Evolutionary conservation across 2,888 invertebrate genomes (phyloP), one percentile per base, ranked within the genome.

Genomic region (Atethmia centrago): DNA sequence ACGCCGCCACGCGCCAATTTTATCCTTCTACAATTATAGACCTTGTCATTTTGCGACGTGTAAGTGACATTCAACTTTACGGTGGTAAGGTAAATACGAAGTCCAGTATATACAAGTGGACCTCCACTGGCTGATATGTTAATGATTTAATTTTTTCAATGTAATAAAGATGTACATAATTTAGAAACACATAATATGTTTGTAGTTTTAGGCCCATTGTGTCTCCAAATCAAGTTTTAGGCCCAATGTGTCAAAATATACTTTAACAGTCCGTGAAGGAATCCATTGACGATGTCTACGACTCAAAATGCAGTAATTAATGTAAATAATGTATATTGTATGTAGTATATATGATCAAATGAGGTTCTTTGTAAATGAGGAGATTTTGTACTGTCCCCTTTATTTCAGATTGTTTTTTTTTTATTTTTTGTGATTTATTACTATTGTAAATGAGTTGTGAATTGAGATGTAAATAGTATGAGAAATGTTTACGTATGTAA

Each of bases 391-490:
- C 77, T 86, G 87, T 89, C 85, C 85, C 81, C 76, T 90, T 90
- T 91, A 89, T 92, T 92, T 92, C 87, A 85, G 87, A 89, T 88
- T 88, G 84, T 84, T 88, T 91, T 91, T 92, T 72, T 90, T 89
- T 87, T 78, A 77, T 83, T 76, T 85, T 87, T 87, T 86, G 84
- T 87, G 87, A 87, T 84, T 82, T 86, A 82, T 85, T 87, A 77
- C 88, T 90, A 88, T 90, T 93, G 90, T 92, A 91, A 91, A 94
- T 93, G 91, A 88, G 89, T 88, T 90, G 91, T 91, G 90, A 90
- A 86, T 88, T 89, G 90, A 85, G 88, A 85, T 95, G 95, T 95
- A 95, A 92, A 95, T 89, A 89, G 89, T 91, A 93, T 88, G 90
- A 85, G 84, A 87, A 88, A 91, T 91, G 93, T 94, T 91, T 93